Conservation (phyloP, 2,113 vertebrate genomes). For the Oenanthe oenanthe region DNA sequence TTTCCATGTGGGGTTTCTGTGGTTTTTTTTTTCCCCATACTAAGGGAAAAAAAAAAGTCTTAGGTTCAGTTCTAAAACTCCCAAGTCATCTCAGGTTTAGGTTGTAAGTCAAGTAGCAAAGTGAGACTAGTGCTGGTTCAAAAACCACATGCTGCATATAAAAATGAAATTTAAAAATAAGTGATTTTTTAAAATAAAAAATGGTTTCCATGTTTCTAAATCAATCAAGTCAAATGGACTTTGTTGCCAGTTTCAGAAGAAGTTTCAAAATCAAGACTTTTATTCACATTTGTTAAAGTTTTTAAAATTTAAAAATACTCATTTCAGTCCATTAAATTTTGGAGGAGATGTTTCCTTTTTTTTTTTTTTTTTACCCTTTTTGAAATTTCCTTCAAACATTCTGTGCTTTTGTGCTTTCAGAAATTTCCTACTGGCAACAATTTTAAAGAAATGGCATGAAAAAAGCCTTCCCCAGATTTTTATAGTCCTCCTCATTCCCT, state of each 20-base stretch:
- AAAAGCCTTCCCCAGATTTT: not conserved
- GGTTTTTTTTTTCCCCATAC: not conserved
- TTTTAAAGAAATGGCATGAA: not conserved
- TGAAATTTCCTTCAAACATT: not conserved
- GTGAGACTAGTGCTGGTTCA: not conserved
- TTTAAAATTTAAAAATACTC: not conserved
- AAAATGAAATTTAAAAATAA: not conserved
- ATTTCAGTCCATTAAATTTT: not conserved
- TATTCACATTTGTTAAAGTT: not conserved
- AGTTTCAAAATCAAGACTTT: not conserved
- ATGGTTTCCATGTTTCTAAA: not conserved
- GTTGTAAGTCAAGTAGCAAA: not conserved
- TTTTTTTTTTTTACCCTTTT: not conserved
- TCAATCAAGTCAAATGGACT: not conserved
- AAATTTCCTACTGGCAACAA: not conserved
- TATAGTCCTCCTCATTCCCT: not conserved
- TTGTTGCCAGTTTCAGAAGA: not conserved
- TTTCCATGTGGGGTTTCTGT: not conserved
- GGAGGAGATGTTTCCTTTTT: not conserved
- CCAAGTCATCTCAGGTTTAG: not conserved
- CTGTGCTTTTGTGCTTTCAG: not conserved
- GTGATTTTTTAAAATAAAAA: fast-evolving
- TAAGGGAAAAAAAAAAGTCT: not conserved
- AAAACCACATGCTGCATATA: not conserved
- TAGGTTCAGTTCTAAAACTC: not conserved